Base-by-base conservation (phyloP, 2,113 vertebrate genomes). In the Hydrolagus affinis region DNA sequence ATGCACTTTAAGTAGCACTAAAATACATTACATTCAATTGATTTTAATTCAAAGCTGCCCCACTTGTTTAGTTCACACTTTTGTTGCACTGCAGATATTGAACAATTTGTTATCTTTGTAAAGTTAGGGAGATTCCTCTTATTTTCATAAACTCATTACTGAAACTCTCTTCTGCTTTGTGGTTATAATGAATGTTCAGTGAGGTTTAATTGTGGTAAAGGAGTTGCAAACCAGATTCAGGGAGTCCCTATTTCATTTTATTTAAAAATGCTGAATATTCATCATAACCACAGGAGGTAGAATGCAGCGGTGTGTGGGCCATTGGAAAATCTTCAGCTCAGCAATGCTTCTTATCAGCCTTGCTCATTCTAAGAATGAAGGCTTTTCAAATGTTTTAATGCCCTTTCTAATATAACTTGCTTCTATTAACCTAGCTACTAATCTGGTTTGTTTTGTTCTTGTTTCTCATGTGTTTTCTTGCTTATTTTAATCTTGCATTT, bases 401-500 rank as follows among this genome's bases (percentile, higher is more conserved):
- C 25, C 8, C 66, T n/a, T 60, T 64, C 12, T 15, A 25, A 25
- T 8, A 15, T 66, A 17, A 78, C 32, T 56, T 75, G 73, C 32
- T 75, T 75, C 62, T 8, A 83, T 83, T 66, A 68, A 83, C 32
- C 32, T 68, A 68, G 28, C 17, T 17, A 68, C 62, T 83, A 66
- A 83, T 30, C 23, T 64, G 15, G 60, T 8, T 80, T 80, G 62
- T 64, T 28, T 62, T 83, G 15, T 21, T 69, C 11, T 21, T 64
- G 30, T 66, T 60, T 83, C 25, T 30, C 14, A 3, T 25, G 1
- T 0, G 28, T 17, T 28, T 62, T 25, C n/a, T 62, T 44, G 44
- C 6, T 44, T 44, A 3, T 44, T 44, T 44, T 44, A 44, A 44
- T 44, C 44, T 44, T 44, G 44, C 44, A 44, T 44, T 44, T 44